Conservation (phyloP, 2,113 vertebrate species). For the Pungitius pungitius region DNA sequence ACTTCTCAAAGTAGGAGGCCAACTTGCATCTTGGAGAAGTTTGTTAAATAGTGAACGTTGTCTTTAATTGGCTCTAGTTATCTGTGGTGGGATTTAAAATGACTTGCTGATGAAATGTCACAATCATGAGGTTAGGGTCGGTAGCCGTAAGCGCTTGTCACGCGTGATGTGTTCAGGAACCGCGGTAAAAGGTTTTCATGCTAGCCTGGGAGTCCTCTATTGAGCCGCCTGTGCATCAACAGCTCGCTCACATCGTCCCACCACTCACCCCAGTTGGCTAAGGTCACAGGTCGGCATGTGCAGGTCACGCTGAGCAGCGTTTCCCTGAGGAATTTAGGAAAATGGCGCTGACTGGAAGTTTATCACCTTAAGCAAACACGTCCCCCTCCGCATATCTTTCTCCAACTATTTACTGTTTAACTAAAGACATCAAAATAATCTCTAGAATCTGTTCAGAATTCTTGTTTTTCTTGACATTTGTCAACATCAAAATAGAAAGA, state of each 20-base stretch:
- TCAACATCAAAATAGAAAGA: background rate
- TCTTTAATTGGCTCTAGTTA: background rate
- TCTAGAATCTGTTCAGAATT: background rate
- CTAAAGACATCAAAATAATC: background rate
- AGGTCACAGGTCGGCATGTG: conserved; percentile 57
- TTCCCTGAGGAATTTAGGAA: conserved; percentile 41
- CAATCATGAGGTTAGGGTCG: background rate
- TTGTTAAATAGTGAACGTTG: background rate
- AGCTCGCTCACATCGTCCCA: conserved; percentile 13
- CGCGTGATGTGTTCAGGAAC: background rate
- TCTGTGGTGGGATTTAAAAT: background rate
- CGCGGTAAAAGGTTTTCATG: background rate
- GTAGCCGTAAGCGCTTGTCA: background rate
- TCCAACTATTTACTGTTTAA: background rate
- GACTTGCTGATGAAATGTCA: background rate
- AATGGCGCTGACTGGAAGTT: conserved; percentile 44
- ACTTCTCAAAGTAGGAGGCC: background rate
- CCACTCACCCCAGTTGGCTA: background rate
- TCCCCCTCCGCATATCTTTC: background rate
- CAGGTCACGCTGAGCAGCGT: conserved; percentile 28
- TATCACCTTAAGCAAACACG: conserved; percentile 10
- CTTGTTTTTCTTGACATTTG: no score
- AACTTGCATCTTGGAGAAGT: background rate
- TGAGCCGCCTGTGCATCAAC: background rate
- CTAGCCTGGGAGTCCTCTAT: background rate